Conservation (phyloP, 2,797 vertebrate genomes). For the Notolepis coatsorum region DNA sequence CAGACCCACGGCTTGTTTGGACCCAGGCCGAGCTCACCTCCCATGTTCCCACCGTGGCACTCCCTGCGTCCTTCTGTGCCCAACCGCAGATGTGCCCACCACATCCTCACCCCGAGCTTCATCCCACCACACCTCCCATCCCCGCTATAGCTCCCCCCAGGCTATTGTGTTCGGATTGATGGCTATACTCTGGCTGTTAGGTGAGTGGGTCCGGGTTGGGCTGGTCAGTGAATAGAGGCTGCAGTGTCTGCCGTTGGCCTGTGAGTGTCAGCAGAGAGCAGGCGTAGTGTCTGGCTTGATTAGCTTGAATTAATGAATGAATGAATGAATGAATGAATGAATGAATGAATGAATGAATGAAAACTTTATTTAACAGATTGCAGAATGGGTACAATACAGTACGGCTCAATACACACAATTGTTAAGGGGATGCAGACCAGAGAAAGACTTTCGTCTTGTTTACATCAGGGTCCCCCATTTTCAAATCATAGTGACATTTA, state of each 20-base stretch:
- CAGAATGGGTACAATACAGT: too few relatives aligned
- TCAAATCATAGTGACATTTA: too few relatives aligned
- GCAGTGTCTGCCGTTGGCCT: slow-evolving; percentile 60
- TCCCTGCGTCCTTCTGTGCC: slow-evolving; percentile 37
- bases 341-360: too few relatives aligned
- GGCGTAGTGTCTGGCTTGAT: slow-evolving; percentile 66
- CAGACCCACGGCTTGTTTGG: background rate
- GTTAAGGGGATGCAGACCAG: too few relatives aligned
- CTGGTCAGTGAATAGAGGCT: slow-evolving; percentile 57
- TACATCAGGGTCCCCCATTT: too few relatives aligned
- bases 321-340: too few relatives aligned
- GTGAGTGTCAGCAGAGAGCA: slow-evolving; percentile 81
- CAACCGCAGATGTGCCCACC: slow-evolving; percentile 7
- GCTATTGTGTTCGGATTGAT: slow-evolving; percentile 64
- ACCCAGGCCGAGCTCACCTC: slow-evolving; percentile 3
- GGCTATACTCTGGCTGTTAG: slow-evolving; percentile 46
- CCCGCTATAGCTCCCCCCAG: slow-evolving; percentile 56
- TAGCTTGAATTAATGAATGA: too few relatives aligned
- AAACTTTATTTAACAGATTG: too few relatives aligned
- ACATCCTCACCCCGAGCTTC: slow-evolving; percentile 38
- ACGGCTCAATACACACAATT: too few relatives aligned
- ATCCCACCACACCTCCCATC: slow-evolving; percentile 40
- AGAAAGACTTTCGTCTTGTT: too few relatives aligned
- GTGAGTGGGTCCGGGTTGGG: slow-evolving; percentile 30
- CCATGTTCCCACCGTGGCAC: too few relatives aligned